A percentile compares a stretch with the other conserved stretches of the same genome.
These are phyloP conservation scores for Rambutsinella grinnellia DNA, from an alignment of 2,888 invertebrate species.

Conservation along the genomic window DNA sequence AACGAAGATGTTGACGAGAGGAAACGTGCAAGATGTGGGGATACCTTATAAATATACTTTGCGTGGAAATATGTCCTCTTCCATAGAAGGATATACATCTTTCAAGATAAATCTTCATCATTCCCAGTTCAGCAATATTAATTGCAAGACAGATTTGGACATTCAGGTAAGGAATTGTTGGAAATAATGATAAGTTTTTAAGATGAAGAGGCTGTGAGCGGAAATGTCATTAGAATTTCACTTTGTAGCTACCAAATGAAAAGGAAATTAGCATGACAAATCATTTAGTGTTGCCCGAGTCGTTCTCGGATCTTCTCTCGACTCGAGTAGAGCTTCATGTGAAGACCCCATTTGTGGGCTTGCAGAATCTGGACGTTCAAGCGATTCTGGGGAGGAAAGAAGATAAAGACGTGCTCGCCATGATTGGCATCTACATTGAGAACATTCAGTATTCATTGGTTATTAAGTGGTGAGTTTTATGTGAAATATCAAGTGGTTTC, in stretches of 20 bases:
- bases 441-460: constrained; percentile 63
- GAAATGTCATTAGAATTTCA: too few relatives aligned
- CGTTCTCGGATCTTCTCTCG: constrained; percentile 59
- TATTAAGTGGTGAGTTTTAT: constrained; percentile 27
- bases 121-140: constrained; percentile 54
- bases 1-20: constrained; percentile 68
- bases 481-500: too few relatives aligned
- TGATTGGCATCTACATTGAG: constrained; percentile 64
- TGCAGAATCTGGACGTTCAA: constrained; percentile 62
- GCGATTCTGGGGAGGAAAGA: constrained; percentile 64
- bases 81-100: constrained; percentile 28
- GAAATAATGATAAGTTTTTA: too few relatives aligned
- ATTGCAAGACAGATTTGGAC: constrained; percentile 65
- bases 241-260: constrained; percentile 58
- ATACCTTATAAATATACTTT: constrained; percentile 49
- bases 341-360: constrained; percentile 65
- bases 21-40: constrained; percentile 67
- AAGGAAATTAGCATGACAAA: constrained; percentile 64
- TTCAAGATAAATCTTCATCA: constrained; percentile 59
- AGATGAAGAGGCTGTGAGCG: too few relatives aligned
- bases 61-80: constrained; percentile 48
- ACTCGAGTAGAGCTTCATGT: constrained; percentile 64
- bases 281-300: constrained; percentile 63
- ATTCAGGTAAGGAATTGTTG: constrained; percentile 66
- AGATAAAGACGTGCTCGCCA: constrained; percentile 63